A percentile compares a stretch with the other conserved stretches of the same genome.
Conservation (phyloP, 2,797 vertebrate species). For the Triplophysa bombifrons region DNA sequence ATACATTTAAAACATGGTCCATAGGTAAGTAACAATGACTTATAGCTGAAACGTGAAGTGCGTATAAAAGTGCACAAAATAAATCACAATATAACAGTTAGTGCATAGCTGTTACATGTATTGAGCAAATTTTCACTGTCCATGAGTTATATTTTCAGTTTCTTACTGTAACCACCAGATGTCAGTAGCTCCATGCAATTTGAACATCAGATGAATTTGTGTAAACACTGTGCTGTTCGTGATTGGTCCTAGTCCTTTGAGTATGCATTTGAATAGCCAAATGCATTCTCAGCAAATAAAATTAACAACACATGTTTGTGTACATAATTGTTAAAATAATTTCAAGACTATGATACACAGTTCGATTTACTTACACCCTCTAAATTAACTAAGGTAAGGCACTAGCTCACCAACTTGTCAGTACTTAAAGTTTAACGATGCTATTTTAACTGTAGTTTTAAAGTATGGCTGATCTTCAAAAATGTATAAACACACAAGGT, state of each 20-base stretch:
- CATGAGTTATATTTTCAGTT: conserved; percentile 12
- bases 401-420: conserved; percentile 17
- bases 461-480: conserved; percentile 40
- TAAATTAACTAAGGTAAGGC: conserved; percentile 30
- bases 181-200: conserved; percentile 13
- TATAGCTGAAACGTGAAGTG: neutral
- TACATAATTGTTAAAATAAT: conserved; percentile 13
- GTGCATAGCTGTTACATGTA: neutral
- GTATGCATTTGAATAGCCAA: neutral
- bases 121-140: conserved; percentile 3
- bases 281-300: neutral
- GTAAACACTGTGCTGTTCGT: neutral
- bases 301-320: neutral
- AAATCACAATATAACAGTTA: neutral
- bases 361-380: neutral
- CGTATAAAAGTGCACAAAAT: conserved; percentile 25
- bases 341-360: conserved; percentile 14
- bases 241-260: neutral
- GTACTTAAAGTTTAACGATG: conserved; percentile 26
- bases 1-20: conserved; percentile 39
- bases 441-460: conserved; percentile 26
- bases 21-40: conserved; percentile 22
- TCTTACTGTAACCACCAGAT: conserved; percentile 31
- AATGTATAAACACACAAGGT: conserved; percentile 60
- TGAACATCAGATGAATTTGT: neutral